Evolutionary conservation across 2,113 vertebrate genomes (phyloP).

Genomic region (Crotalus horridus): DNA sequence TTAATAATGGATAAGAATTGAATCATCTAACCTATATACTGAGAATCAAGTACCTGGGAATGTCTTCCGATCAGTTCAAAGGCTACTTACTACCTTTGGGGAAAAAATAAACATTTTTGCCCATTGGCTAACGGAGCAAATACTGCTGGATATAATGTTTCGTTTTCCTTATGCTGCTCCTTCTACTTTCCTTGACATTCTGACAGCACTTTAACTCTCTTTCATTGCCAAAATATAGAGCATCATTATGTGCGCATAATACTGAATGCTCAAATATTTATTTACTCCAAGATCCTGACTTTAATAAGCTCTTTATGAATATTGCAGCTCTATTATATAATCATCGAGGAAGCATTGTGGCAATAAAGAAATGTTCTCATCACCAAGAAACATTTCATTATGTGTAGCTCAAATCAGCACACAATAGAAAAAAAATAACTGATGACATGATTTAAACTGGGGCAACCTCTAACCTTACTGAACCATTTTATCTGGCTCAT

Average conservation of each 20-base stretch:
- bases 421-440: background rate
- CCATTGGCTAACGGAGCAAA: slow-evolving; percentile 37
- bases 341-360: background rate
- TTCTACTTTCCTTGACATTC: slow-evolving; percentile 19
- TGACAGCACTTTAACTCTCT: slow-evolving; percentile 26
- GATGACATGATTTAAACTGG: background rate
- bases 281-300: background rate
- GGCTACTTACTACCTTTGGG: background rate
- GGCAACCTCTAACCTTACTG: background rate
- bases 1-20: slow-evolving; percentile 59
- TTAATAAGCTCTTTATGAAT: slow-evolving; percentile 20
- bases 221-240: slow-evolving; percentile 9
- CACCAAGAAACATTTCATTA: background rate
- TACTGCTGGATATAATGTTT: slow-evolving; percentile 18
- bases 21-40: slow-evolving; percentile 36
- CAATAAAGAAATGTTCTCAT: background rate
- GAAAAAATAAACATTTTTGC: background rate
- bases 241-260: background rate
- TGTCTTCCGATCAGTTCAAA: slow-evolving; percentile 46
- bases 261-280: slow-evolving; percentile 13
- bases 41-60: slow-evolving; percentile 57
- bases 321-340: slow-evolving; percentile 2
- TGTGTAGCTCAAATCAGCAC: background rate
- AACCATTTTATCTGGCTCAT: background rate
- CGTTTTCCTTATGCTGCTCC: background rate